Conservation (phyloP, 30 jellyfish, hydroid and myxozoan genomes). For the Cassiopea andromeda region DNA sequence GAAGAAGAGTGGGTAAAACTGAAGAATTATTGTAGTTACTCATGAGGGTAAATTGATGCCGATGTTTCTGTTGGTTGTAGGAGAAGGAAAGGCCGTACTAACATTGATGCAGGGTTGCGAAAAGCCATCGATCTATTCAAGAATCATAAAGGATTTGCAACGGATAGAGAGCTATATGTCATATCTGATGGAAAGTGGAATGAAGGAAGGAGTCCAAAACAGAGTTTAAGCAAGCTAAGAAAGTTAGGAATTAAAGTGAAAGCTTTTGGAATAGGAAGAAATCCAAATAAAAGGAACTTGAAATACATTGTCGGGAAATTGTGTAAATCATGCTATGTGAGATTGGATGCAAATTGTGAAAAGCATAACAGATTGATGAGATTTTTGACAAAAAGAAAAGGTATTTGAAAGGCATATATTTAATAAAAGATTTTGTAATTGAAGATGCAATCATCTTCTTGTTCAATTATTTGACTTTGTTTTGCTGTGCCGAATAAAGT, state of each 20-base stretch:
- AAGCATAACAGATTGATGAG: not conserved
- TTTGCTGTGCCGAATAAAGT: too few relatives aligned
- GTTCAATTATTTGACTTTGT: too few relatives aligned
- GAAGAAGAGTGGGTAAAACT: too few relatives aligned
- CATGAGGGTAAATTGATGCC: not conserved
- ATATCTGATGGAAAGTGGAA: constrained; percentile 67
- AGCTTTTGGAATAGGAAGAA: constrained; percentile 39
- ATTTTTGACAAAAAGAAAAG: not conserved
- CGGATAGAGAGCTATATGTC: constrained; percentile 29
- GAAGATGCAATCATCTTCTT: too few relatives aligned
- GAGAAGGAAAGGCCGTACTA: constrained; percentile 43
- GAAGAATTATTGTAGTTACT: not conserved
- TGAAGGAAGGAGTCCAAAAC: constrained; percentile 21
- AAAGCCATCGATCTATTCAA: constrained; percentile 35
- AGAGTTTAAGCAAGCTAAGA: not conserved
- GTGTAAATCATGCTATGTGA: not conserved
- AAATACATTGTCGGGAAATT: not conserved
- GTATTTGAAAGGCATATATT: not conserved
- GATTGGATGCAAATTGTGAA: constrained; percentile 1
- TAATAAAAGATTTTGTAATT: not conserved
- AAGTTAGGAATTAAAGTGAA: constrained; percentile 13
- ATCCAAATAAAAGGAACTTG: constrained; percentile 1
- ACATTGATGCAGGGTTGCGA: constrained; percentile 32
- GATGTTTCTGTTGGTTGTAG: not conserved
- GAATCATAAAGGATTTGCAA: constrained; percentile 35